Percentiles rank a stretch among this genome's conserved stretches.
phyloP scores from a whole-genome alignment of 1,140 invertebrate genomes.

The Heliconius himera region DNA sequence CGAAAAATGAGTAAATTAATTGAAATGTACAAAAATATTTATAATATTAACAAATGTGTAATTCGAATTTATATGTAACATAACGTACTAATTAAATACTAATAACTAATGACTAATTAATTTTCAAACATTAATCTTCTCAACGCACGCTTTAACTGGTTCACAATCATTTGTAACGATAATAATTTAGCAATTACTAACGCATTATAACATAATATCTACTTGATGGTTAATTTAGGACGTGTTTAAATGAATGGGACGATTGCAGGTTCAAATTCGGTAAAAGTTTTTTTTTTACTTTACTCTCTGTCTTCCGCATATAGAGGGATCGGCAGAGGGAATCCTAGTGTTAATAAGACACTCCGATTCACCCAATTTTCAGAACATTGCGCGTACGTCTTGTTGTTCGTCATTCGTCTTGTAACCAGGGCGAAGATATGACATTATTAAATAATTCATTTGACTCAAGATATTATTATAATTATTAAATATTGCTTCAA shows the following conservation, averaged over 20 bases:
- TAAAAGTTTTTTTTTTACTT: neutral
- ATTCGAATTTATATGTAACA: neutral
- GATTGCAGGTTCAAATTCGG: neutral
- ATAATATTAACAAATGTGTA: neutral
- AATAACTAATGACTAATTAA: neutral
- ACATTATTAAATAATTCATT: no score
- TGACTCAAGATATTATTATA: no score
- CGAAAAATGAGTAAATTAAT: neutral
- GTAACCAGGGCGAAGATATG: no score
- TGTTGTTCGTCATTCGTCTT: no score
- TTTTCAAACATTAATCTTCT: slow-evolving; percentile 4
- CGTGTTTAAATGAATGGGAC: neutral
- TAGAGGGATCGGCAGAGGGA: no score
- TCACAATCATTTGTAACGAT: neutral
- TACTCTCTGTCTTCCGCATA: no score
- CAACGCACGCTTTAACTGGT: neutral
- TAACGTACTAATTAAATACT: neutral
- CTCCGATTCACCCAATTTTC: no score
- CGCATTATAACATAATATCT: no score
- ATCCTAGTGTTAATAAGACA: no score
- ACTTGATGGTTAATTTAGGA: neutral
- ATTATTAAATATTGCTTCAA: no score
- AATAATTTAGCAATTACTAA: neutral
- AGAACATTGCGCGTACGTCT: no score
- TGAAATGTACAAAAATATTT: neutral